Evolutionary conservation across 2,797 vertebrate species (phyloP).

Genomic region (Spheniscus humboldti): DNA sequence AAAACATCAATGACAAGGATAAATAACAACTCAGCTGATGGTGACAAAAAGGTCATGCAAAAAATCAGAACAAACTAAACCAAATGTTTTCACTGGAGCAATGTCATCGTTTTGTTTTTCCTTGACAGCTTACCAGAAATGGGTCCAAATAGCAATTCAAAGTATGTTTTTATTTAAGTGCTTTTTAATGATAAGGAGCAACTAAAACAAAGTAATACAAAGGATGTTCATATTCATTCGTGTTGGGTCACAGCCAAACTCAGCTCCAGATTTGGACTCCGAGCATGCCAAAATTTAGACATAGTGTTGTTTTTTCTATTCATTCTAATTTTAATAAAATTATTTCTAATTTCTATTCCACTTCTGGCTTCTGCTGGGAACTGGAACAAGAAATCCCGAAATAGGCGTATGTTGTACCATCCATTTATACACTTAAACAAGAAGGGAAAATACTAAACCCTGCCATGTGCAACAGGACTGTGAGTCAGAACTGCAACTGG

Average conservation of each 20-base stretch:
- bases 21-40: background rate
- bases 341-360: background rate
- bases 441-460: constrained; percentile 3
- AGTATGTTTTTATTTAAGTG: background rate
- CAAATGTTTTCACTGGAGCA: background rate
- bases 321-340: constrained; percentile 14
- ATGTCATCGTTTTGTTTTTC: background rate
- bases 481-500: background rate
- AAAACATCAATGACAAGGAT: background rate
- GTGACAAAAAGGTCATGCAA: background rate
- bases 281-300: background rate
- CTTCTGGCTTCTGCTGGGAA: background rate
- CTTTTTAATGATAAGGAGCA: background rate
- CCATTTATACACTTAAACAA: background rate
- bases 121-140: background rate
- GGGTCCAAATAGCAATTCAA: background rate
- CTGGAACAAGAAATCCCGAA: background rate
- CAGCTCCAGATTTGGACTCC: background rate
- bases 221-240: background rate
- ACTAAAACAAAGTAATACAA: background rate
- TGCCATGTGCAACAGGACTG: background rate
- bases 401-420: background rate
- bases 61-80: background rate
- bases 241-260: background rate
- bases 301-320: background rate